Conservation (phyloP, 30 jellyfish, hydroid and myxozoan species). For the Thelohanellus kitauei region DNA sequence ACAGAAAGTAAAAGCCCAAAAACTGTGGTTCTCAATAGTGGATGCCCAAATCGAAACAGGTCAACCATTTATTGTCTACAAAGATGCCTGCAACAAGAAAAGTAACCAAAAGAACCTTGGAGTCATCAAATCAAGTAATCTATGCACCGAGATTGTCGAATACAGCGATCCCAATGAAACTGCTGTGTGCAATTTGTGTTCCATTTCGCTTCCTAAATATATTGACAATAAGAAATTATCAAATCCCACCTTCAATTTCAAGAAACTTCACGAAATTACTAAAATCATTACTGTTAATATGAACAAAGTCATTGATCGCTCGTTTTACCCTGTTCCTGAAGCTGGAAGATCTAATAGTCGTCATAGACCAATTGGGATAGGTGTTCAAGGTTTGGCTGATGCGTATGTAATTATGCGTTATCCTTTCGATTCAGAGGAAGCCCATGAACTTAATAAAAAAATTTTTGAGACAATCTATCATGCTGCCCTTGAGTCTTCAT, state of each 20-base stretch:
- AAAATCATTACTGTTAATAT: constrained; percentile 41
- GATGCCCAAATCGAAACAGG: constrained; percentile 88
- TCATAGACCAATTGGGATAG: constrained; percentile 91
- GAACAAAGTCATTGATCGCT: constrained; percentile 50
- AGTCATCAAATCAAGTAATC: constrained; percentile 65
- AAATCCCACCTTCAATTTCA: constrained; percentile 14
- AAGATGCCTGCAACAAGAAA: constrained; percentile 69
- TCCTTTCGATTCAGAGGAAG: constrained; percentile 59
- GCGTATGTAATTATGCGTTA: constrained; percentile 41
- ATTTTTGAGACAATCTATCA: constrained; percentile 64
- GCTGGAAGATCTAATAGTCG: constrained; percentile 68
- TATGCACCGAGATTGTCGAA: constrained; percentile 75
- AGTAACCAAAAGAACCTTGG: constrained; percentile 86
- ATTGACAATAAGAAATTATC: neutral
- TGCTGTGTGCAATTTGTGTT: constrained; percentile 93
- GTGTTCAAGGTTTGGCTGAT: constrained; percentile 97
- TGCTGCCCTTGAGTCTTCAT: constrained; percentile 86
- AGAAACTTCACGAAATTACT: constrained; percentile 28
- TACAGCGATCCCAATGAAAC: constrained; percentile 80
- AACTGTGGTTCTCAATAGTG: constrained; percentile 59
- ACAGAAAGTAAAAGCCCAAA: constrained; percentile 41
- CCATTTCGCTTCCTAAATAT: constrained; percentile 26
- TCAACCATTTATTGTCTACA: constrained; percentile 61
- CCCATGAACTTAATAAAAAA: constrained; percentile 32
- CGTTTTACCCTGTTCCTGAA: constrained; percentile 44